Conservation (phyloP, 1,140 invertebrate genomes). For the Drosophila aff. region DNA sequence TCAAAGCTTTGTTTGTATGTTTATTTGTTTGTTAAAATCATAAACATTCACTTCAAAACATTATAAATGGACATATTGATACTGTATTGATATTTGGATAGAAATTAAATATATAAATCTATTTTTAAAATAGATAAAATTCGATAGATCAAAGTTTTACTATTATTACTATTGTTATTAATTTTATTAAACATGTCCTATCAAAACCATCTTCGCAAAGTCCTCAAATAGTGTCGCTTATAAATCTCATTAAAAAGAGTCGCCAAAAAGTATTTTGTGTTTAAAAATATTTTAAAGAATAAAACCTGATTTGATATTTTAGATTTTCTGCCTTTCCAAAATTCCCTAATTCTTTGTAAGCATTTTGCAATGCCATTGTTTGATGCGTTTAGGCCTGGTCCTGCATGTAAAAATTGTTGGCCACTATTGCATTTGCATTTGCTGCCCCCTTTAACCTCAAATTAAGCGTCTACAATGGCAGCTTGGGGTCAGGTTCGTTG, state of each 20-base stretch:
- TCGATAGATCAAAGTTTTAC: neutral
- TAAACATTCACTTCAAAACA: neutral
- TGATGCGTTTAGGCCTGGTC: slow-evolving; percentile 4
- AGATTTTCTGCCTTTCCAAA: neutral
- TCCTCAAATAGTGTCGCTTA: neutral
- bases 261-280: neutral
- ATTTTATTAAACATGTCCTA: neutral
- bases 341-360: neutral
- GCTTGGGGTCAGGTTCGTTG: slow-evolving; percentile 58
- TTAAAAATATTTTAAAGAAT: neutral
- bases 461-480: slow-evolving; percentile 71
- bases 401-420: slow-evolving; percentile 22
- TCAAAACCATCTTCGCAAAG: neutral
- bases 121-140: neutral
- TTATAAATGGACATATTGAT: neutral
- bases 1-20: neutral
- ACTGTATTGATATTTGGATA: too few relatives aligned
- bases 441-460: slow-evolving; percentile 59
- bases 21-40: neutral
- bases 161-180: too few relatives aligned
- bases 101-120: too few relatives aligned
- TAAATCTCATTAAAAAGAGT: neutral
- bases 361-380: slow-evolving; percentile 9
- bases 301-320: neutral
- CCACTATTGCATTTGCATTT: slow-evolving; percentile 13